Conservation (phyloP, 2,797 vertebrate species). For the Scyliorhinus canicula region DNA sequence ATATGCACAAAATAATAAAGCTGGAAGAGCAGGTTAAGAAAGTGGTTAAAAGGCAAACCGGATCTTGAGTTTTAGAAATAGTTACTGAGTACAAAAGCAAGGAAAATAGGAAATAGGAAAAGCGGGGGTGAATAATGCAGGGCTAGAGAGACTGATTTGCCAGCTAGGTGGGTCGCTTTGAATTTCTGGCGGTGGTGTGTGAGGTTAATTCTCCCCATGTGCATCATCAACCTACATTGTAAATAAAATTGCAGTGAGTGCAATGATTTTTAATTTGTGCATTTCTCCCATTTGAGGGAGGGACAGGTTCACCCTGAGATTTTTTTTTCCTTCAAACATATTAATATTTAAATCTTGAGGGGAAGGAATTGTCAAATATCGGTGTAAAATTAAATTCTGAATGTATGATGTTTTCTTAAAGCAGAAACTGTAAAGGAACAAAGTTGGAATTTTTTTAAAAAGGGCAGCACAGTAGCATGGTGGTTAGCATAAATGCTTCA, state of each 20-base stretch:
- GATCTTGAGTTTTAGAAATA: too few species aligned
- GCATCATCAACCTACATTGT: not conserved
- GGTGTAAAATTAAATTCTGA: conserved; percentile 33
- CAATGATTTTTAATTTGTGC: not conserved
- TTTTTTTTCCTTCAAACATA: conserved; percentile 6
- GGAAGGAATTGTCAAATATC: conserved; percentile 14
- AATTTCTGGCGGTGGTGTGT: not conserved
- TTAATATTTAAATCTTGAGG: conserved; percentile 19
- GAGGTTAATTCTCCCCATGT: not conserved
- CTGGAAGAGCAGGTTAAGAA: too few species aligned
- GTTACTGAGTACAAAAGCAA: too few species aligned
- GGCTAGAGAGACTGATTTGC: not conserved
- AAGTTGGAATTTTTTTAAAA: too few species aligned
- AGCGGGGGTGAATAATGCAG: not conserved
- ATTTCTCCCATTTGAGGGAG: conserved; percentile 1
- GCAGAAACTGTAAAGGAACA: conserved; percentile 1
- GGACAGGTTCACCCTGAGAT: not conserved
- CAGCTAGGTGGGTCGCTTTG: not conserved
- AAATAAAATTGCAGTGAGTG: not conserved
- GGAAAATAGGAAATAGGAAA: too few species aligned
- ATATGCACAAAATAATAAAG: too few species aligned
- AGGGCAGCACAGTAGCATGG: too few species aligned
- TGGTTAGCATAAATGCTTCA: too few species aligned
- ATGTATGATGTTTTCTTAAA: conserved; percentile 32
- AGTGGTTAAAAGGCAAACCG: too few species aligned